Percentiles rank a stretch among this genome's conserved stretches.
Evolutionary conservation across 2,113 vertebrate genomes (phyloP).

Genomic region (human): GRCh38 chr2:119165501-119166000

Average conservation of each 20-base stretch:
- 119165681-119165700: accelerated
- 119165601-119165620: no score
- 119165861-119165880: background rate
- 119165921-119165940: constrained; percentile 61
- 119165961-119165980: background rate
- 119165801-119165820: no score
- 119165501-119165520: background rate
- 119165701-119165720: background rate
- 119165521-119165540: background rate
- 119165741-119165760: constrained; percentile 28
- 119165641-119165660: background rate
- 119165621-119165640: background rate
- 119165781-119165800: background rate
- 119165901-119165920: constrained; percentile 44
- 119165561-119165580: background rate
- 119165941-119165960: background rate
- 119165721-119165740: background rate
- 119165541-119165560: background rate
- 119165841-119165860: background rate
- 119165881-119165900: constrained; percentile 47
- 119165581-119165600: background rate
- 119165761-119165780: background rate
- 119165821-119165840: background rate
- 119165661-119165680: no score
- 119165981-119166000: constrained; percentile 20